phyloP scores from a whole-genome alignment of 2,113 vertebrate species.

The Ceratotherium simum region DNA sequence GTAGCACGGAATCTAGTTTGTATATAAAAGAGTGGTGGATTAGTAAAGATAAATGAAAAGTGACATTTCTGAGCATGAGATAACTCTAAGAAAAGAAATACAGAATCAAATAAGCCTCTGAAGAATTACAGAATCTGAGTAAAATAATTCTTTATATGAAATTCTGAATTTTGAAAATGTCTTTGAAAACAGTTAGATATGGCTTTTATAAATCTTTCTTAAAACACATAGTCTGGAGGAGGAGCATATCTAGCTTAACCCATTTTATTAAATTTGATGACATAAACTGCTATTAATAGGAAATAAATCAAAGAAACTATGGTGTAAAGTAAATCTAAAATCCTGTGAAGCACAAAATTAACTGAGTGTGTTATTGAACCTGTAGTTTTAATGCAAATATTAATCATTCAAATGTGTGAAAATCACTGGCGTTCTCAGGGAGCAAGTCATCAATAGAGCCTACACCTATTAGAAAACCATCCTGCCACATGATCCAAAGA shows the following conservation, averaged over 20 bases:
- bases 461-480: background rate
- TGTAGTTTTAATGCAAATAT: conserved; percentile 72
- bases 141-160: conserved; percentile 18
- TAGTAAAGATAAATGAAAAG: background rate
- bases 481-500: background rate
- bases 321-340: conserved; percentile 67
- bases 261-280: conserved; percentile 62
- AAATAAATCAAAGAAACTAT: conserved; percentile 70
- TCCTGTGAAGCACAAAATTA: conserved; percentile 70
- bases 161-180: conserved; percentile 15
- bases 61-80: background rate
- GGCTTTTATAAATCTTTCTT: conserved; percentile 20
- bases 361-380: conserved; percentile 66
- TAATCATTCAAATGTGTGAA: conserved; percentile 62
- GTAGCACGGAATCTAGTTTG: background rate
- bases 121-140: background rate
- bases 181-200: background rate
- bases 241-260: background rate
- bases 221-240: background rate
- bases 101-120: background rate
- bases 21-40: background rate
- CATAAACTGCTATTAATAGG: conserved; percentile 45
- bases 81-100: background rate
- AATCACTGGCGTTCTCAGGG: conserved; percentile 1
- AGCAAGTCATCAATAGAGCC: conserved; percentile 14